Evolutionary conservation across 2,113 vertebrate genomes (phyloP).

Genomic region (Brachypodius melanocephalos): DNA sequence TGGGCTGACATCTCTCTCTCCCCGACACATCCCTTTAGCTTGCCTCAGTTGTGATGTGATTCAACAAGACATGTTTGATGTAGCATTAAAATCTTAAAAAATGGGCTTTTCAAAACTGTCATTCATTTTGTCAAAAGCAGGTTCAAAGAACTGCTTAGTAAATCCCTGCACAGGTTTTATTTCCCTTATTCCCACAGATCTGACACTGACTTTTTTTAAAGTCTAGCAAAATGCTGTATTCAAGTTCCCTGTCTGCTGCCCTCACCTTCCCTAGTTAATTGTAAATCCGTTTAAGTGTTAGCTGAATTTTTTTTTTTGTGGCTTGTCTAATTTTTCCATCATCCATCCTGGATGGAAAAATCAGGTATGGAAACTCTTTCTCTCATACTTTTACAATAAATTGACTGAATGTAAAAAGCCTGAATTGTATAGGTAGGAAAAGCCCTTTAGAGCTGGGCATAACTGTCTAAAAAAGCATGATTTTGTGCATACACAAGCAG

Average conservation of each 20-base stretch:
- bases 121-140: constrained; percentile 44
- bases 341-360: not conserved
- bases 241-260: not conserved
- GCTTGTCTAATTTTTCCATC: not conserved
- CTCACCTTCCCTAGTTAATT: not conserved
- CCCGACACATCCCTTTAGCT: not conserved
- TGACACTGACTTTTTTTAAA: not conserved
- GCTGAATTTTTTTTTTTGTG: not conserved
- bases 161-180: not conserved
- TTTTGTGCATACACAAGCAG: not conserved
- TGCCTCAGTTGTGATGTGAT: constrained; percentile 48
- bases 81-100: constrained; percentile 56
- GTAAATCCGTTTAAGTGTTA: not conserved
- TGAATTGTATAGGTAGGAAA: not conserved
- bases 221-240: not conserved
- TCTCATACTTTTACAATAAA: not conserved
- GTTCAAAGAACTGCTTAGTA: constrained; percentile 20
- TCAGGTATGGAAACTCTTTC: not conserved
- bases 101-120: constrained; percentile 50
- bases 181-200: not conserved
- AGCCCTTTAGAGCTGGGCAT: not conserved
- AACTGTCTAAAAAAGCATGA: not conserved
- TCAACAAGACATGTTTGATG: constrained; percentile 55
- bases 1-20: not conserved
- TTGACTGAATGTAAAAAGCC: not conserved